These are phyloP conservation scores for Agelastica alni DNA, from an alignment of 2,888 invertebrate species.

Conservation along the genomic window DNA sequence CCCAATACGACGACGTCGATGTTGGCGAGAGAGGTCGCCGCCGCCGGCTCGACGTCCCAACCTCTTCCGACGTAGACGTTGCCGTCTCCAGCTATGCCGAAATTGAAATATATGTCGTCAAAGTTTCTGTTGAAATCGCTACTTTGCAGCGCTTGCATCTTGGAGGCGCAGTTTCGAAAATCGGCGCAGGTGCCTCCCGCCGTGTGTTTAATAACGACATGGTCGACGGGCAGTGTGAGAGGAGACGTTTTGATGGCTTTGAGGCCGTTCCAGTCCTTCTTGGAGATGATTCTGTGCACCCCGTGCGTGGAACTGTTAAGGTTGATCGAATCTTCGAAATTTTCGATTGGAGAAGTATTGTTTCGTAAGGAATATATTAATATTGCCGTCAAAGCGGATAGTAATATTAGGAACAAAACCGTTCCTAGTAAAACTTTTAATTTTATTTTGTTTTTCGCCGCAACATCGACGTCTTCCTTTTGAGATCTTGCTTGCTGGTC, in stretches of 20 bases:
- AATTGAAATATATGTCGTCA: constrained; percentile 59
- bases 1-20: constrained; percentile 38
- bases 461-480: constrained; percentile 12
- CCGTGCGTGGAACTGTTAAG: background rate
- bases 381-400: background rate
- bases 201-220: constrained; percentile 60
- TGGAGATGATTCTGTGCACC: background rate
- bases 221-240: constrained; percentile 18
- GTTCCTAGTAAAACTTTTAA: constrained; percentile 1
- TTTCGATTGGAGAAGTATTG: background rate
- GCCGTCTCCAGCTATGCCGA: constrained; percentile 72
- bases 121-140: constrained; percentile 45
- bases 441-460: background rate
- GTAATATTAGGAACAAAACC: background rate
- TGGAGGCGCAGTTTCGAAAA: constrained; percentile 56
- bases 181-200: constrained; percentile 57
- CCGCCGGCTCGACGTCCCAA: constrained; percentile 45
- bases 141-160: constrained; percentile 58
- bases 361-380: background rate
- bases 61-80: constrained; percentile 72
- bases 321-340: background rate
- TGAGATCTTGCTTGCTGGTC: constrained; percentile 5
- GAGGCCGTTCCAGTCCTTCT: constrained; percentile 5
- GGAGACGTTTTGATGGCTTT: background rate
- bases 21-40: constrained; percentile 24